A percentile compares a stretch with the other conserved stretches of the same genome.
These are phyloP conservation scores for Okapia johnstoni DNA, from an alignment of 2,113 vertebrate genomes.

Conservation along the genomic window DNA sequence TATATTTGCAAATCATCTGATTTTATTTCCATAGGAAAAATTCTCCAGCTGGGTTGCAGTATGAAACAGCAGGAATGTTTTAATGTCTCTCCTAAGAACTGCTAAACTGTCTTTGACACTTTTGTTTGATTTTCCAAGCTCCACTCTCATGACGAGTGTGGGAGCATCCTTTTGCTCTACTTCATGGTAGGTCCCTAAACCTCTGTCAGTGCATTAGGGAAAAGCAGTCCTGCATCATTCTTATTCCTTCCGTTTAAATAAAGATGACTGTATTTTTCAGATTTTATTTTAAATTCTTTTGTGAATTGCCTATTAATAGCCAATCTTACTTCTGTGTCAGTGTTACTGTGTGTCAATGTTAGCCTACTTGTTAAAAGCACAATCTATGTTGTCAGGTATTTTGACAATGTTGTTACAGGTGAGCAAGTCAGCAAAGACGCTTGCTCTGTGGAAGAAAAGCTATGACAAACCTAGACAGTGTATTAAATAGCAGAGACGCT, in stretches of 20 bases:
- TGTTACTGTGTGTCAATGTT: fast-evolving
- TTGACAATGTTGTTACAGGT: not conserved
- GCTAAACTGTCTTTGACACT: not conserved
- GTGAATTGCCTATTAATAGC: not conserved
- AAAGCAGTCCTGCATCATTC: too few species aligned
- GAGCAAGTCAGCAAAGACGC: not conserved
- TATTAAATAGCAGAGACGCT: not conserved
- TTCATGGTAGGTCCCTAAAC: too few species aligned
- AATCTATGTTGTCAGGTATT: fast-evolving
- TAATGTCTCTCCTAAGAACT: too few species aligned
- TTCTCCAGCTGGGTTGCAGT: not conserved
- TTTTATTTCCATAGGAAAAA: too few species aligned
- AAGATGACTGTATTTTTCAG: not conserved
- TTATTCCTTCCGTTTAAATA: not conserved
- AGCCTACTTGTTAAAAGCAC: not conserved
- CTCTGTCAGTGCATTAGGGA: too few species aligned
- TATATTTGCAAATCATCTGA: fast-evolving
- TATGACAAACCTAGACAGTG: not conserved
- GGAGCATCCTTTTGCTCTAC: too few species aligned
- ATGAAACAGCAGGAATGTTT: not conserved
- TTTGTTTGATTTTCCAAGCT: not conserved
- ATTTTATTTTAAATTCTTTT: not conserved
- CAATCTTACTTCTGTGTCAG: fast-evolving
- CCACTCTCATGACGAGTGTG: not conserved
- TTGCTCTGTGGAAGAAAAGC: not conserved